Base-by-base conservation (phyloP, 1,140 invertebrate species). In the Ceratitis capitata region DNA sequence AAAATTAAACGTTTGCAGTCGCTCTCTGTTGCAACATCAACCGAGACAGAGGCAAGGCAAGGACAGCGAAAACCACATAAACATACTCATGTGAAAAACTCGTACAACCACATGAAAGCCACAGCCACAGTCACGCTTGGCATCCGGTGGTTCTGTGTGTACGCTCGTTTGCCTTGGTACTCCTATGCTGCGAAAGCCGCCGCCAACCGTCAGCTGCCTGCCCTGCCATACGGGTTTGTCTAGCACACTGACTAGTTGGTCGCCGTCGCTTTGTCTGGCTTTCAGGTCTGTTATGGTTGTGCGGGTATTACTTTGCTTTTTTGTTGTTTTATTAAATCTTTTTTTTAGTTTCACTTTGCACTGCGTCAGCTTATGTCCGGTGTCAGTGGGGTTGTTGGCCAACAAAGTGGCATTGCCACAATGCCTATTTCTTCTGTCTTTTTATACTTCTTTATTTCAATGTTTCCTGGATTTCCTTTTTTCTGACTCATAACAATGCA, bases 101-200 rank as follows among this genome's bases (percentile, higher is more conserved):
- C 69, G 45, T 3, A 23, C 39, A 42, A 45, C 69, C 39, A 39
- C 69, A 39, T 78, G 29, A 78, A 78, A 78, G 69, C 69, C 69
- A 45, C 69, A 74, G 64, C 35, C 64, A 56, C 53, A 61, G 56
- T 26, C 56, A 78, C 69, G 69, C n/a, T 78, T 78, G 69, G 69
- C 69, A 78, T 78, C 69, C 69, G 69, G 64, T 39, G 1, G 19
- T 45, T 45, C 1, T 23, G 56, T 29, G n/a, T 61, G 12, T 26
- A 29, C n/a, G n/a, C n/a, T 10, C 14, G 23, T 32, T 64, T 3
- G 39, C 69, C 39, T 19, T 45, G 69, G 19, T 19, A 45, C 69
- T n/a, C 69, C 23, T 78, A 16, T 35, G n/a, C 56, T n/a, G n/a
- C n/a, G n/a, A n/a, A n/a, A n/a, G n/a, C n/a, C n/a, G n/a, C n/a